phyloP scores from a whole-genome alignment of 2,888 invertebrate genomes.

The Macrophya alboannulata region DNA sequence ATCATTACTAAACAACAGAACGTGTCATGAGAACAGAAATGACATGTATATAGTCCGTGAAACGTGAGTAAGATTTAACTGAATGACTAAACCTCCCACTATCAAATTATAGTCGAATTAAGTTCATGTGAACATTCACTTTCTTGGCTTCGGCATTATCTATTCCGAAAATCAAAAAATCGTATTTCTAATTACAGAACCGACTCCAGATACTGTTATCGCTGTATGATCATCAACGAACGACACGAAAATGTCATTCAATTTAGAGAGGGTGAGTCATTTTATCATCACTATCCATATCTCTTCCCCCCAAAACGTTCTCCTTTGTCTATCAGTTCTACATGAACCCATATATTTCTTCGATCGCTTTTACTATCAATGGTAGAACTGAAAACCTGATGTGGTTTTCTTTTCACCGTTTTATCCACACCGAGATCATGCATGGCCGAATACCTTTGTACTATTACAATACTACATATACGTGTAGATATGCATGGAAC shows the following conservation, averaged over 20 bases:
- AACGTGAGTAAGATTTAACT: constrained; percentile 67
- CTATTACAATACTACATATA: not conserved
- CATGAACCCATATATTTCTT: not conserved
- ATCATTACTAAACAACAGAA: constrained; percentile 83
- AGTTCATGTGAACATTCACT: not conserved
- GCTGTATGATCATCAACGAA: constrained; percentile 82
- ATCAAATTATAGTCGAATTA: not conserved
- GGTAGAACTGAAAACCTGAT: not conserved
- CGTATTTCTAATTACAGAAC: constrained; percentile 73
- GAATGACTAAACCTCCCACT: not conserved
- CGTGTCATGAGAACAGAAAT: constrained; percentile 86
- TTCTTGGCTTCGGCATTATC: not conserved
- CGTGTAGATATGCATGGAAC: too few species aligned
- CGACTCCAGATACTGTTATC: constrained; percentile 78
- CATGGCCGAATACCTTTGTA: not conserved
- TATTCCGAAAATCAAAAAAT: not conserved
- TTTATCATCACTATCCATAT: constrained; percentile 5
- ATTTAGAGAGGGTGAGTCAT: constrained; percentile 83
- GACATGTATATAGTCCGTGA: constrained; percentile 82
- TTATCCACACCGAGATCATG: not conserved
- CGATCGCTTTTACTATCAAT: not conserved
- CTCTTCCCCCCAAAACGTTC: not conserved
- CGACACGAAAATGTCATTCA: constrained; percentile 82
- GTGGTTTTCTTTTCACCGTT: not conserved
- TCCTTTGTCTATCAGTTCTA: not conserved